Evolutionary conservation across 2,797 vertebrate genomes (phyloP), one percentile per base, ranked within the genome.

Genomic region (Poeciliopsis presidionis): DNA sequence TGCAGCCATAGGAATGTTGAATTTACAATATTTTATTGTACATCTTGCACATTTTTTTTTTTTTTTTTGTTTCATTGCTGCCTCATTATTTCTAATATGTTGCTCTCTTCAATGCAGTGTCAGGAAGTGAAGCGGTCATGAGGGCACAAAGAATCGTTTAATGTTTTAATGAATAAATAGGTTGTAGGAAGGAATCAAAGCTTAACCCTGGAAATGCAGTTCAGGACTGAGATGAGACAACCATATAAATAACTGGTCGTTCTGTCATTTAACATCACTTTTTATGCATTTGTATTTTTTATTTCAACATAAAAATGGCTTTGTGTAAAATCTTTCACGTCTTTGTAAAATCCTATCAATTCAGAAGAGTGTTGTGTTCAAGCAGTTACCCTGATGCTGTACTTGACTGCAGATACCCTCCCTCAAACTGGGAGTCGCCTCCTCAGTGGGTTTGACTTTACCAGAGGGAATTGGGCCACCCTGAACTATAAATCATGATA

Each of bases 161-260:
- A 93, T 93, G 92, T 90, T 94, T 94, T 94, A 95, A 94, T 94
- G 88, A 95, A 92, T 86, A 92, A 91, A 86, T 91, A 91, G 90
- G 93, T 89, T 86, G 79, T 84, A 93, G 86, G 90, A 88, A 87
- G 82, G 87, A 86, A 84, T 94, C 90, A 87, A 87, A 86, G 86
- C 86, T 87, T 78, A 90, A 83, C 87, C 76, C 86, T 73, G 88
- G 83, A 93, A 92, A 87, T 76, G 82, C 63, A 88, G 86, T 84
- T 76, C 74, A 7, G 77, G 81, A 79, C 88, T 77, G 81, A 88
- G 76, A 82, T 47, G 14, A 77, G 81, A 87, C 90, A 90, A 90
- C 86, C 92, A 93, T 94, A 94, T 82, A 72, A 9, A 53, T 5
- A 36, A 67, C 30, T 76, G 75, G 63, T 74, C 73, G 59, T 85